These are phyloP conservation scores for Cydia pomonella DNA, from an alignment of 1,140 invertebrate genomes.

Conservation along the genomic window DNA sequence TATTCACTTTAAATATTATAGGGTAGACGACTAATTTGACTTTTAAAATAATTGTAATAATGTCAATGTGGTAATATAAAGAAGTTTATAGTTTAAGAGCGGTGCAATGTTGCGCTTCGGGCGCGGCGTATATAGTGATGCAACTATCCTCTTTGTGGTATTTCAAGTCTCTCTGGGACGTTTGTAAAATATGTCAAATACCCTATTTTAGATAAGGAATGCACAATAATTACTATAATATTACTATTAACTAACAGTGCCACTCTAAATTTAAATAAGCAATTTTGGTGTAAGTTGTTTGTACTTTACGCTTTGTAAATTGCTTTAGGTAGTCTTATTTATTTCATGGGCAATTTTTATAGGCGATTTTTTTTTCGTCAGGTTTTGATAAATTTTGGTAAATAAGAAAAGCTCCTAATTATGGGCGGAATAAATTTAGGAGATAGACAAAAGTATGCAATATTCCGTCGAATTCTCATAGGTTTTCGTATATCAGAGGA, in stretches of 20 bases:
- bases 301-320: slow-evolving; percentile 15
- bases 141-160: too few species aligned
- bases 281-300: slow-evolving; percentile 54
- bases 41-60: slow-evolving; percentile 7
- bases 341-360: neutral
- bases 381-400: too few species aligned
- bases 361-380: too few species aligned
- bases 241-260: slow-evolving; percentile 58
- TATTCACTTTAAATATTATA: slow-evolving; percentile 49
- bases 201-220: slow-evolving; percentile 50
- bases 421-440: too few species aligned
- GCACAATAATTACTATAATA: slow-evolving; percentile 64
- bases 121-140: neutral
- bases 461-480: too few species aligned
- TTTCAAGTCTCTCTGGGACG: slow-evolving; percentile 6
- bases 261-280: slow-evolving; percentile 64
- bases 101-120: neutral
- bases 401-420: too few species aligned
- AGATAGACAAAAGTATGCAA: too few species aligned
- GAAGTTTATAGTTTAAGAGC: too few species aligned
- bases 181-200: slow-evolving; percentile 26
- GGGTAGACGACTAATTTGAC: slow-evolving; percentile 3
- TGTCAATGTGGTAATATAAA: neutral
- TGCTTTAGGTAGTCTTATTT: neutral
- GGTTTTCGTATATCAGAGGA: too few species aligned